Percentiles rank a stretch among this genome's conserved stretches.
Evolutionary conservation across 2,113 vertebrate species (phyloP).

Genomic region (Hippocampus barbouri): DNA sequence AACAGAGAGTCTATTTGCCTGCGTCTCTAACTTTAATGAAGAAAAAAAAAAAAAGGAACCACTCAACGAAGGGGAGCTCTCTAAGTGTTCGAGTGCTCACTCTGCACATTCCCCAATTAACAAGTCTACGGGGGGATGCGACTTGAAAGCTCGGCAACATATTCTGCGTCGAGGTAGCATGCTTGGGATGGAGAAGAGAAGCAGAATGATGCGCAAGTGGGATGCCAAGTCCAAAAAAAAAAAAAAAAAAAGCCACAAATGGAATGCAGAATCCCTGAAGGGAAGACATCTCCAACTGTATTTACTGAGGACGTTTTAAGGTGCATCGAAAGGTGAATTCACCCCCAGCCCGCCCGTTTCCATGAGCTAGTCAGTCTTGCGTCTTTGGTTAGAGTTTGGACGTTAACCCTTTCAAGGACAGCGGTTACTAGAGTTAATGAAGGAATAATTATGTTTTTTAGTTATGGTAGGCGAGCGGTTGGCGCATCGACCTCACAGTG

Average conservation of each 20-base stretch:
- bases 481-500: too few relatives aligned
- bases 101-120: conserved; percentile 70
- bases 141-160: conserved; percentile 43
- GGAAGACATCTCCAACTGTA: not conserved
- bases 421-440: too few relatives aligned
- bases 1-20: conserved; percentile 47
- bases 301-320: not conserved
- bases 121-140: conserved; percentile 62
- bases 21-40: conserved; percentile 58
- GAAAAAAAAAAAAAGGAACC: conserved; percentile 52
- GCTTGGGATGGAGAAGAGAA: conserved; percentile 44
- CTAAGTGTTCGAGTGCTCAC: conserved; percentile 61
- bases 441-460: too few relatives aligned
- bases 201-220: conserved; percentile 40
- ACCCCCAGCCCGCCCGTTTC: not conserved
- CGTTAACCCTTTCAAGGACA: too few relatives aligned
- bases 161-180: conserved; percentile 34
- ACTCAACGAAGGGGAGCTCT: conserved; percentile 61
- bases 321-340: not conserved
- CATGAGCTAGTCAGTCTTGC: not conserved
- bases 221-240: conserved; percentile 41
- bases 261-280: conserved; percentile 11
- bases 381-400: too few relatives aligned
- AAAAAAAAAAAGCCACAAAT: conserved; percentile 37
- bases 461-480: too few relatives aligned